phyloP scores from a whole-genome alignment of 1,140 invertebrate genomes.

The Bombus soroeensis region DNA sequence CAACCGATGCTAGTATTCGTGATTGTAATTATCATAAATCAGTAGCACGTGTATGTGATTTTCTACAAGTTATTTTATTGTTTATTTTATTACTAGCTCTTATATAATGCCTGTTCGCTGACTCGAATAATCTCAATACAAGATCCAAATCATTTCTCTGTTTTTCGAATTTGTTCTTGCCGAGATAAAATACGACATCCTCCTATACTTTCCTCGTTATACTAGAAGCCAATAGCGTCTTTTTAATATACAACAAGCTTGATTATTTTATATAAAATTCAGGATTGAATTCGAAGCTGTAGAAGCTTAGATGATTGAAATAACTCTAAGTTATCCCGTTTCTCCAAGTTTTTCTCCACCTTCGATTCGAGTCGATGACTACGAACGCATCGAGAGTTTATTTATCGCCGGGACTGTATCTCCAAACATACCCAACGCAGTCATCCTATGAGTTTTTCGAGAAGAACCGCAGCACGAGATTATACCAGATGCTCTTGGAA shows the following conservation, averaged over 20 bases:
- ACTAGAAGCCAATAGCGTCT: rapidly evolving
- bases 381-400: neutral
- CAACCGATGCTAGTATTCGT: neutral
- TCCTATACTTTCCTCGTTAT: too few relatives aligned
- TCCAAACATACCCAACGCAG: neutral
- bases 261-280: too few relatives aligned
- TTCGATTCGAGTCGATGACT: neutral
- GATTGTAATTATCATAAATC: neutral
- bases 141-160: neutral
- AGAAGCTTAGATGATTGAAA: too few relatives aligned
- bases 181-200: too few relatives aligned
- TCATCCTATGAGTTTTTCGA: neutral
- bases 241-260: too few relatives aligned
- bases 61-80: neutral
- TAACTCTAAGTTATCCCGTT: too few relatives aligned
- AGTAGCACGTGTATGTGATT: neutral
- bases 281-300: too few relatives aligned
- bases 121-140: neutral
- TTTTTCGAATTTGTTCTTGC: neutral
- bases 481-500: constrained; percentile 30
- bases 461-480: neutral
- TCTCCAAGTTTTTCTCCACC: too few relatives aligned
- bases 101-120: too few relatives aligned
- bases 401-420: constrained; percentile 4
- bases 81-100: neutral